phyloP scores from a whole-genome alignment of 2,113 vertebrate genomes.

The Carettochelys insculpta region DNA sequence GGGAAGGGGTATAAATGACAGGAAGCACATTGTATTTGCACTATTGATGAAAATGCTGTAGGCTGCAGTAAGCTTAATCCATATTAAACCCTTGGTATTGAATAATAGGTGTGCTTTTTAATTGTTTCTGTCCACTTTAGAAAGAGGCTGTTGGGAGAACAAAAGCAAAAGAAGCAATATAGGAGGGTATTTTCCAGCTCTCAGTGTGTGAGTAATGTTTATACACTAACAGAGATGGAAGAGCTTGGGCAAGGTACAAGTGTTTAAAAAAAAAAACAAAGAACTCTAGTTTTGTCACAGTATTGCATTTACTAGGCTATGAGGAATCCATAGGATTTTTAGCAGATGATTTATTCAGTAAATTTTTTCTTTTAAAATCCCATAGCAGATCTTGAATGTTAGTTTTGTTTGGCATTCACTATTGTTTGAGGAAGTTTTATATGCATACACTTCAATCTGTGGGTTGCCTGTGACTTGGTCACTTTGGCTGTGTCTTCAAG shows the following conservation, averaged over 20 bases:
- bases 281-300: not conserved
- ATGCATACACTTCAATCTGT: not conserved
- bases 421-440: not conserved
- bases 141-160: not conserved
- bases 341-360: not conserved
- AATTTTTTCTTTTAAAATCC: not conserved
- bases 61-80: not conserved
- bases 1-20: conserved; percentile 12
- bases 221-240: not conserved
- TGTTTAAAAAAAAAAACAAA: not conserved
- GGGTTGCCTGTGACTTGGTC: not conserved
- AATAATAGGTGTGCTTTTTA: not conserved
- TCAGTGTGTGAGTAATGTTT: not conserved
- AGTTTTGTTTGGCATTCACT: not conserved
- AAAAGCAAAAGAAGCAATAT: not conserved
- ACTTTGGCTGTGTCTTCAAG: not conserved
- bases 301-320: not conserved
- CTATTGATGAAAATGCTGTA: conserved; percentile 20
- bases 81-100: not conserved
- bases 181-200: not conserved
- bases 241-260: not conserved
- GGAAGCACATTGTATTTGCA: conserved; percentile 59
- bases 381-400: not conserved
- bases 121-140: not conserved
- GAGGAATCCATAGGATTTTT: not conserved